A percentile compares a stretch with the other conserved stretches of the same genome.
Evolutionary conservation across 2,113 vertebrate genomes (phyloP).

Genomic region (Prinia subflava): DNA sequence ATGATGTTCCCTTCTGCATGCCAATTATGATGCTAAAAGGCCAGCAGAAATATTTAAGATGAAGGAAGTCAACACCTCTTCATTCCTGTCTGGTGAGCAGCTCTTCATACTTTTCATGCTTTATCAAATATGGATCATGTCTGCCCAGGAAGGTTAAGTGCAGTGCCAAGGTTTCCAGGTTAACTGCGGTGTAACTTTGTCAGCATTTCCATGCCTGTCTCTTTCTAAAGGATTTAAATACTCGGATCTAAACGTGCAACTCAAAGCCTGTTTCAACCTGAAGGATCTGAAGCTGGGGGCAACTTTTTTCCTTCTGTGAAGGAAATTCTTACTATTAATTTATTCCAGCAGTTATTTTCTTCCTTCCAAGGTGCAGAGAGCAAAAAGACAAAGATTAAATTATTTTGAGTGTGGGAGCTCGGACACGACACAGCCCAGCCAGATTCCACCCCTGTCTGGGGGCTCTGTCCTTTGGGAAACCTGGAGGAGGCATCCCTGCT

Average conservation of each 20-base stretch:
- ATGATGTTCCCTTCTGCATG: neutral
- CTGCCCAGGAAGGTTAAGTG: neutral
- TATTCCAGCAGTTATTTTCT: neutral
- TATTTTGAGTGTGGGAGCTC: neutral
- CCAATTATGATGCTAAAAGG: neutral
- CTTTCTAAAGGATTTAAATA: neutral
- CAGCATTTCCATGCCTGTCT: neutral
- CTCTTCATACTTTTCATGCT: neutral
- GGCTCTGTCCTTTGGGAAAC: neutral
- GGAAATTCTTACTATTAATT: neutral
- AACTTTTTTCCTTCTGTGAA: neutral
- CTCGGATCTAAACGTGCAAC: neutral
- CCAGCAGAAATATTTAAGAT: neutral
- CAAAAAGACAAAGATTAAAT: neutral
- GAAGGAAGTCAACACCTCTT: neutral
- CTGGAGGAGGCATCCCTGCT: neutral
- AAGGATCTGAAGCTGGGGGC: neutral
- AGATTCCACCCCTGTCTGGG: neutral
- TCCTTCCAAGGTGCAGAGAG: neutral
- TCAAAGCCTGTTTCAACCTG: neutral
- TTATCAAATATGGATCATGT: neutral
- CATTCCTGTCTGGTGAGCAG: neutral
- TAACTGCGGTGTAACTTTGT: neutral
- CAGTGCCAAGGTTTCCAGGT: neutral
- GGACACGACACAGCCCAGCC: neutral